phyloP scores from a whole-genome alignment of 2,113 vertebrate genomes.

The Mellivora capensis region DNA sequence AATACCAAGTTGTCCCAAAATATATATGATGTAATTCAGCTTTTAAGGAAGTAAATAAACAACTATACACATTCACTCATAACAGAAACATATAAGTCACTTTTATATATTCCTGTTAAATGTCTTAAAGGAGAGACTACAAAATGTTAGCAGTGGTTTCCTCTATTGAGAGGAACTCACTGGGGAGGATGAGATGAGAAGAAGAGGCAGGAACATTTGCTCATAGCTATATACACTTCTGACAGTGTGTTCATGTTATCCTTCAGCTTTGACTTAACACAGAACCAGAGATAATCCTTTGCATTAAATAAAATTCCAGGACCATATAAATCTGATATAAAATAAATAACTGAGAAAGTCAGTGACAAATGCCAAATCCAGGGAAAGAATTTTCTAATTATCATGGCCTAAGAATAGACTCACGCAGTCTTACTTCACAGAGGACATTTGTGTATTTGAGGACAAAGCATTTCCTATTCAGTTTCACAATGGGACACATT shows the following conservation, averaged over 20 bases:
- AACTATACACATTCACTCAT: neutral
- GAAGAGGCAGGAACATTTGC: neutral
- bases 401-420: neutral
- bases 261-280: neutral
- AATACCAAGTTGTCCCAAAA: neutral
- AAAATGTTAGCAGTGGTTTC: neutral
- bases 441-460: neutral
- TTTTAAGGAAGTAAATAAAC: neutral
- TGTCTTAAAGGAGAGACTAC: neutral
- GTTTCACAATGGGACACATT: neutral
- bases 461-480: neutral
- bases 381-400: neutral
- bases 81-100: neutral
- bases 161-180: neutral
- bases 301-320: neutral
- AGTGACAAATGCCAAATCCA: neutral
- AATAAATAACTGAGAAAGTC: neutral
- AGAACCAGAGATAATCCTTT: neutral
- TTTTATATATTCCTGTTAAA: neutral
- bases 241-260: neutral
- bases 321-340: neutral
- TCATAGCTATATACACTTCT: neutral
- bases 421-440: neutral
- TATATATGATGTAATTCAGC: neutral
- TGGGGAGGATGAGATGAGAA: neutral